These are phyloP conservation scores for Xylocopa sonorina DNA, from an alignment of 1,140 invertebrate species.

Conservation along the genomic window DNA sequence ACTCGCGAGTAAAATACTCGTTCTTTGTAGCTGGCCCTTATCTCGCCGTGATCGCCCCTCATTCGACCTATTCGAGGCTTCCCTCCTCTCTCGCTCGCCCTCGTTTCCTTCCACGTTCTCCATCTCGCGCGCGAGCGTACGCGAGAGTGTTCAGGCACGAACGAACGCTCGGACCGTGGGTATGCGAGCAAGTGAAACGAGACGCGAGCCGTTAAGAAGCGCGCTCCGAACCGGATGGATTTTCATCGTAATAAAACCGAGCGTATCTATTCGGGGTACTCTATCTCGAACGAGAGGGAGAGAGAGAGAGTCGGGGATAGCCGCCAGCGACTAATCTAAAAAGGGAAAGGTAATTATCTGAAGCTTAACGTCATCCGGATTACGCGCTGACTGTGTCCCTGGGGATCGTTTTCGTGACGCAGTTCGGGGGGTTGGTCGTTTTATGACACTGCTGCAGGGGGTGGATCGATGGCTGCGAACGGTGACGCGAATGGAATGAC, in stretches of 20 bases:
- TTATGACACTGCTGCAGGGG: too few species aligned
- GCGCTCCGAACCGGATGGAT: conserved; percentile 15
- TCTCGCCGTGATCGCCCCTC: conserved; percentile 36
- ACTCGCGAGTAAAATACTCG: conserved; percentile 61
- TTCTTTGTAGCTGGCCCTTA: conserved; percentile 51
- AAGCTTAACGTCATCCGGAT: conserved; percentile 1
- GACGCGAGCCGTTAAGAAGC: background rate
- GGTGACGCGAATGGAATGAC: background rate
- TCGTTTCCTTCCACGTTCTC: background rate
- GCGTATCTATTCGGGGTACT: conserved; percentile 27
- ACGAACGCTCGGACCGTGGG: too few species aligned
- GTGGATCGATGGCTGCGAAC: background rate
- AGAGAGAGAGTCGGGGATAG: too few species aligned
- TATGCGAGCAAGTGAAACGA: background rate
- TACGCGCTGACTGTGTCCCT: background rate
- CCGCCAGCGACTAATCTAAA: conserved; percentile 26
- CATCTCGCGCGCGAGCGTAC: background rate
- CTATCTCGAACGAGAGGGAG: conserved; percentile 18
- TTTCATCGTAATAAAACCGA: conserved; percentile 32
- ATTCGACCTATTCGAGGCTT: conserved; percentile 2
- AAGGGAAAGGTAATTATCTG: conserved; percentile 35
- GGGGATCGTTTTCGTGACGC: background rate
- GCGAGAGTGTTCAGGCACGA: background rate
- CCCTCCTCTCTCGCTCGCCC: too few species aligned
- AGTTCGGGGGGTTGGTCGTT: background rate